A percentile compares a stretch with the other conserved stretches of the same genome.
Conservation (phyloP, 2,888 invertebrate species). For the Cryptus viduatorius region DNA sequence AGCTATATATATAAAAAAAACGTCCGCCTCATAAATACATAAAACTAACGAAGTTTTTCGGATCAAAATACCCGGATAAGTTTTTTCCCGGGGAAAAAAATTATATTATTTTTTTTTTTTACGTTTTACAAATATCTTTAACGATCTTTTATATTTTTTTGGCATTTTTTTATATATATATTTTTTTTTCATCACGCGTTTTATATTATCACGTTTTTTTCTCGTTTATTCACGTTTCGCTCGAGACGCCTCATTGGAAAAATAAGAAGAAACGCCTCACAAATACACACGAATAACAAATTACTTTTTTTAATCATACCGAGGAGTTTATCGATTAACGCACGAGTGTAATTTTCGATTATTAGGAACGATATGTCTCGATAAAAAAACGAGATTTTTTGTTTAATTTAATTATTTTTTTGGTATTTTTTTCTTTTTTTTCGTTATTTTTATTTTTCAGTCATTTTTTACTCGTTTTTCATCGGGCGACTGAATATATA, state of each 20-base stretch:
- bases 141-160: neutral
- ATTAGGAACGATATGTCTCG: constrained; percentile 45
- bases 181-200: constrained; percentile 42
- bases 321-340: neutral
- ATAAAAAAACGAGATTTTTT: constrained; percentile 30
- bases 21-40: constrained; percentile 60
- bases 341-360: neutral
- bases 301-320: constrained; percentile 7
- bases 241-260: constrained; percentile 22
- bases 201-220: constrained; percentile 26
- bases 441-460: constrained; percentile 26
- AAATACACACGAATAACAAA: constrained; percentile 35
- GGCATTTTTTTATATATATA: constrained; percentile 52
- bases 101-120: neutral
- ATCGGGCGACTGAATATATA: constrained; percentile 1
- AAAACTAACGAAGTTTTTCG: constrained; percentile 29
- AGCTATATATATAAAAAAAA: constrained; percentile 60
- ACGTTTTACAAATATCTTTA: constrained; percentile 22
- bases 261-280: neutral
- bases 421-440: neutral
- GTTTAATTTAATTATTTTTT: neutral
- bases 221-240: constrained; percentile 8
- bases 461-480: constrained; percentile 11
- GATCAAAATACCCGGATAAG: constrained; percentile 3
- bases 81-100: neutral